A percentile compares a stretch with the other conserved stretches of the same genome.
Evolutionary conservation across 1,140 invertebrate genomes (phyloP).

Genomic region (Hylyphantes graminicola): DNA sequence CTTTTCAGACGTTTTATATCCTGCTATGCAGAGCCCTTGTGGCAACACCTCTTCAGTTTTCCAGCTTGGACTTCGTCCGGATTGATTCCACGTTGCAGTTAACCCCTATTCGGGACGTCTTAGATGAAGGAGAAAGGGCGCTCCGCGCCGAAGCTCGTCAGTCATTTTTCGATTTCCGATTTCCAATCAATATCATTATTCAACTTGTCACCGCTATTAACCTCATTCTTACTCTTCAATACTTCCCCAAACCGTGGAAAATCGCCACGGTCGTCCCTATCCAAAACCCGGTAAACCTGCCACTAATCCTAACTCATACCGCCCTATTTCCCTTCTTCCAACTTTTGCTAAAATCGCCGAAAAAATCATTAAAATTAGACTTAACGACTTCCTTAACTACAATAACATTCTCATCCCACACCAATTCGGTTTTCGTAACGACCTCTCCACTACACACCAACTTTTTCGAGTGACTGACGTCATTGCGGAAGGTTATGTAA

Average conservation of each 20-base stretch:
- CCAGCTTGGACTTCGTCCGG: no score
- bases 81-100: no score
- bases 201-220: no score
- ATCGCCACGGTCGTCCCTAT: neutral
- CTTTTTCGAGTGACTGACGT: neutral
- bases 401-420: neutral
- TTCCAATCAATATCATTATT: no score
- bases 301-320: neutral
- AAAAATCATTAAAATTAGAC: neutral
- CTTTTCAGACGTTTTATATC: no score
- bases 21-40: no score
- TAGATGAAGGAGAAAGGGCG: no score
- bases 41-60: no score
- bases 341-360: neutral
- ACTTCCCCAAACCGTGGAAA: neutral
- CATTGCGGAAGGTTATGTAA: neutral
- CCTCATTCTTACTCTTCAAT: neutral
- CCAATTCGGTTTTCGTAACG: neutral
- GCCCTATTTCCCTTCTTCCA: neutral
- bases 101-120: no score
- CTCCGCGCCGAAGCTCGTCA: no score
- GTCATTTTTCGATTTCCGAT: no score
- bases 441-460: neutral
- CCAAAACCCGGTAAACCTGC: neutral
- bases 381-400: neutral